Percentiles rank a stretch among this genome's conserved stretches.
These are phyloP conservation scores for Bambusicola thoracicus DNA, from an alignment of 2,113 vertebrate species.

Conservation along the genomic window DNA sequence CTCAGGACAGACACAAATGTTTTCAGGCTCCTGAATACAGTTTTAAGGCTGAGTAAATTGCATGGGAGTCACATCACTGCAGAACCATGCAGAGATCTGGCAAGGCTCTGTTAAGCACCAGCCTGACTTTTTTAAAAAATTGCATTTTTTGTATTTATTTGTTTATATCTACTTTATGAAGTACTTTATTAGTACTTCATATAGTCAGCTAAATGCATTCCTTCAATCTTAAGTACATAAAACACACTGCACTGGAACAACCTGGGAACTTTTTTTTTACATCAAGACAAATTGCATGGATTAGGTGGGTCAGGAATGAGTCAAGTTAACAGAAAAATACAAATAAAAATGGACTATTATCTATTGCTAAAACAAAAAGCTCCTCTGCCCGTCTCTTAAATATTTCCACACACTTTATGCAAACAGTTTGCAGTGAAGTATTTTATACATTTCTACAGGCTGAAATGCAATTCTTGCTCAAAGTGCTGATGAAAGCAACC, in stretches of 20 bases:
- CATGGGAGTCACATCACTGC: not conserved
- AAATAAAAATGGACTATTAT: constrained; percentile 7
- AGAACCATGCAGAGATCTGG: not conserved
- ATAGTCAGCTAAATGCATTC: not conserved
- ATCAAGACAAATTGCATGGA: not conserved
- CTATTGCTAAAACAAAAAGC: not conserved
- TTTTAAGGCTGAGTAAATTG: not conserved
- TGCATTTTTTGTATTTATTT: not conserved
- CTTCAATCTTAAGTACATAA: not conserved
- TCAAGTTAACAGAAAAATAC: not conserved
- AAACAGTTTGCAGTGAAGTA: not conserved
- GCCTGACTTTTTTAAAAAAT: not conserved
- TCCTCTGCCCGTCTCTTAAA: not conserved
- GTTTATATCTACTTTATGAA: not conserved
- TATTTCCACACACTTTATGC: not conserved
- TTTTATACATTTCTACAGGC: not conserved
- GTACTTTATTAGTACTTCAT: not conserved
- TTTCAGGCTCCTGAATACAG: not conserved
- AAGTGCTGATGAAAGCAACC: not conserved
- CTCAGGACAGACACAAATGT: not conserved
- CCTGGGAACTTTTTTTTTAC: not conserved
- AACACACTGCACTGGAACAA: not conserved
- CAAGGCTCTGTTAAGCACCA: not conserved
- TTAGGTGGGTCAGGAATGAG: not conserved
- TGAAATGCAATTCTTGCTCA: not conserved